Evolutionary conservation across 2,797 vertebrate species (phyloP), one percentile per base, ranked within the genome.

Genomic region (Pangasius sanitwongsei): DNA sequence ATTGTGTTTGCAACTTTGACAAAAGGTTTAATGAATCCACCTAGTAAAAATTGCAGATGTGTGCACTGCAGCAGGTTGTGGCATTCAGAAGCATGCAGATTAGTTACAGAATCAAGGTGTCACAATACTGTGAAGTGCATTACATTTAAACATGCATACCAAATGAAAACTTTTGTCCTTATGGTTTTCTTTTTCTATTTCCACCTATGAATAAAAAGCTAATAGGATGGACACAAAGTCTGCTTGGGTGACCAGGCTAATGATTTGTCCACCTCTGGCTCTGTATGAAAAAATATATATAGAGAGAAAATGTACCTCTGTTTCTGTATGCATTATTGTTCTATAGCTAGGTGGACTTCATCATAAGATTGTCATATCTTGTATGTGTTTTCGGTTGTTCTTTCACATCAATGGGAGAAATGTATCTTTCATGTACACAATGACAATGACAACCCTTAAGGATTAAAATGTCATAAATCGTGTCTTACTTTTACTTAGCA

Each of bases 391-490:
- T 25, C 78, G 5, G n/a, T 34, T 81, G 59, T 25, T 83, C 59
- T 69, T 67, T 85, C 44, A 89, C 83, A 81, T 59, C 57, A 44
- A n/a, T n/a, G 44, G 67, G 25, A 78, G 74, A 48, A 82, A 86
- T 72, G 12, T 41, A 82, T 59, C 55, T 88, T 88, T 85, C 25
- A 86, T 89, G 63, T 25, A 61, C 20, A n/a, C 41, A 59, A 81
- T 57, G 84, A 53, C 70, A 67, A n/a, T 50, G 37, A 86, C 75
- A 70, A 74, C 55, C 65, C 69, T 72, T 41, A 86, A 86, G 77
- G 83, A 88, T 75, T 74, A 86, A 90, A 78, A 80, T 87, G 59
- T 41, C 78, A 84, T 88, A 86, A 90, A 90, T 88, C 50, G 57
- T 72, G 85, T 86, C 48, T 85, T 53, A 74, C 50, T 92, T 89